Percentiles rank a stretch among this genome's conserved stretches.
Evolutionary conservation across 2,797 vertebrate genomes (phyloP).

Genomic region (Eidolon dupreanum): DNA sequence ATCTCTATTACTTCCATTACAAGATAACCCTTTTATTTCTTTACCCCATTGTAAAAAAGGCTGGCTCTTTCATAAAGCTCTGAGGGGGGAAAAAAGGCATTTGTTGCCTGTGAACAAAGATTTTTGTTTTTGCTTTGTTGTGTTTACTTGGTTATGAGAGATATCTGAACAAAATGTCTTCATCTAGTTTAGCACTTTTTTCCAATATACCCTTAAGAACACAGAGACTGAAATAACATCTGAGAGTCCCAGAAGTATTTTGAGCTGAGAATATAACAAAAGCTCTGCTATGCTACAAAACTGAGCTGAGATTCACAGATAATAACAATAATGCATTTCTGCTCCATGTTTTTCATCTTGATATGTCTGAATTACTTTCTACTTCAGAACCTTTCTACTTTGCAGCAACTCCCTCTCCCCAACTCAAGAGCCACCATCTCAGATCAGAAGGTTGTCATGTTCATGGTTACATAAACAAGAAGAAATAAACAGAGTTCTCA

Average conservation of each 20-base stretch:
- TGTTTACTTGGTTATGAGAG: constrained; percentile 62
- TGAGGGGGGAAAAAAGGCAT: not conserved
- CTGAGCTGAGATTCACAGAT: constrained; percentile 74
- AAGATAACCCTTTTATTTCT: constrained; percentile 72
- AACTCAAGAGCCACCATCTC: constrained; percentile 10
- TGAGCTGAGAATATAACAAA: constrained; percentile 70
- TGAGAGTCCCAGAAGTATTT: constrained; percentile 72
- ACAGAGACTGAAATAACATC: constrained; percentile 76
- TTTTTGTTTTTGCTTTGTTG: constrained; percentile 57
- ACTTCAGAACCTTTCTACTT: not conserved
- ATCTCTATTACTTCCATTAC: constrained; percentile 76
- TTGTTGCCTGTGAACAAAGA: constrained; percentile 46
- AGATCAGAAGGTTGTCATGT: constrained; percentile 45
- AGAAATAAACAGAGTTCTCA: constrained; percentile 10
- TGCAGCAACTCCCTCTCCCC: not conserved
- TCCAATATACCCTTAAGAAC: constrained; percentile 42
- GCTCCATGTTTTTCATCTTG: constrained; percentile 61
- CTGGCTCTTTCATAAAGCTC: constrained; percentile 24
- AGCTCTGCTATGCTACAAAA: constrained; percentile 71
- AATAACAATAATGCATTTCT: constrained; percentile 65
- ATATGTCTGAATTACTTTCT: constrained; percentile 65
- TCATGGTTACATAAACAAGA: constrained; percentile 3
- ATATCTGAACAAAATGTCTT: constrained; percentile 64
- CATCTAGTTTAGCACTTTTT: constrained; percentile 53
- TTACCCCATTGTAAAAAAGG: constrained; percentile 45